Evolutionary conservation across 2,113 vertebrate genomes (phyloP), one percentile per base, ranked within the genome.

Genomic region (Labeo catla): DNA sequence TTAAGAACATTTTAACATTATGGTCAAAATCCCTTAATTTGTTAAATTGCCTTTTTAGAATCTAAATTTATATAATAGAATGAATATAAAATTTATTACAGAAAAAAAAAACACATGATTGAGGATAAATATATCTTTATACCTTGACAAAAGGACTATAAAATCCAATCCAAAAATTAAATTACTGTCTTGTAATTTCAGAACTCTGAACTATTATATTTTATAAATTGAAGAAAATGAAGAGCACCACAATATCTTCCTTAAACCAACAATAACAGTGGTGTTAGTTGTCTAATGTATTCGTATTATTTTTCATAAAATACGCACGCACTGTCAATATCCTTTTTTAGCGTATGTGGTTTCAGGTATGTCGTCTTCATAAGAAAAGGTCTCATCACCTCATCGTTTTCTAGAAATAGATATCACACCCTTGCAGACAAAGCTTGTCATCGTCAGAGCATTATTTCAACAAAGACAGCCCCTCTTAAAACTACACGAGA

Each of bases 351-450:
- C 16, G 59, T 28, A 52, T 16, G 43, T 66, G 63, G 45, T 70
- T 82, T 82, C 80, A 70, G 80, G 50, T 50, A 36, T 49, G 59
- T 43, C 15, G 63, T 82, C 63, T 82, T 82, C 80, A 45, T 91
- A 91, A 91, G 34, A 10, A 65, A 84, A 90, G 88, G 90, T 91
- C 6, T 90, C 90, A 76, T 63, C 86, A 86, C 13, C 83, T 86
- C 79, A 9, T 83, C 52, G 65, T 43, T 88, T 47, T 39, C 16
- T 36, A 68, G 81, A 81, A 85, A 85, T 16, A 66, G 61, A 61
- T 74, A 91, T 43, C 85, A 91, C 90, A 81, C 90, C 90, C 88
- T 90, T 86, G 36, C 59, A 85, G 70, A 92, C 89, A 91, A 92
- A 89, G 88, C 83, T 79, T 50, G 12, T 8, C 52, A 47, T 59